Evolutionary conservation across 2,113 vertebrate species (phyloP), one percentile per base, ranked within the genome.

Genomic region (Lamprologus ornatipinnis): DNA sequence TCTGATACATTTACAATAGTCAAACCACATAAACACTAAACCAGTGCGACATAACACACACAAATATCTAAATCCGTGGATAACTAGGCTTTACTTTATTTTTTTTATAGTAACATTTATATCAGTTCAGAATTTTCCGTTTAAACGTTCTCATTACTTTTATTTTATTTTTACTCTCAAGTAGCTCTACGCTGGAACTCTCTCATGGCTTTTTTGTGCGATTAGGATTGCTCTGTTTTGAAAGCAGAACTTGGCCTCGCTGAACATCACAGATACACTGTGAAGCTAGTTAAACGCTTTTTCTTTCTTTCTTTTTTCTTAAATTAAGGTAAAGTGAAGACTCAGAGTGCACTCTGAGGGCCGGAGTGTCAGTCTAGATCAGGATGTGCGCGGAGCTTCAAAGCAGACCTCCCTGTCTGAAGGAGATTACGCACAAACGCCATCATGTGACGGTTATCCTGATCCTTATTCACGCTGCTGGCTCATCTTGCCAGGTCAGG

Each of bases 361-460:
- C 58, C 28, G 2, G 58, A 63, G 42, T 91, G 94, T 95, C 94
- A 70, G 80, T 57, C 55, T 51, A 23, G 23, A 89, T 96, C 91
- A 93, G 85, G 13, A 19, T 28, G 26, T 5, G 33, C 23, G 19
- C 2, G 5, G 10, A 80, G 58, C 88, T 94, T 95, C 91, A 95
- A 94, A 95, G 90, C 63, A 31, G 90, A 92, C 90, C 94, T 88
- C 85, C 90, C 63, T 5, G 51, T 82, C 89, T 31, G 37, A 63
- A 88, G 86, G 78, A 89, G 93, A 94, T 95, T 94, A 94, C 58
- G 2, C 81, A 83, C 85, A 87, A 84, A 88, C 26, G 35, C 80
- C 10, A 63, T 92, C 95, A 93, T 94, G 93, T 95, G 93, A 95
- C 86, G 4, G 54, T 26, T 65, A 80, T 90, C 84, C 89, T 92